Base-by-base conservation (phyloP, 2,797 vertebrate species). In the Typhlichthys subterraneus region DNA sequence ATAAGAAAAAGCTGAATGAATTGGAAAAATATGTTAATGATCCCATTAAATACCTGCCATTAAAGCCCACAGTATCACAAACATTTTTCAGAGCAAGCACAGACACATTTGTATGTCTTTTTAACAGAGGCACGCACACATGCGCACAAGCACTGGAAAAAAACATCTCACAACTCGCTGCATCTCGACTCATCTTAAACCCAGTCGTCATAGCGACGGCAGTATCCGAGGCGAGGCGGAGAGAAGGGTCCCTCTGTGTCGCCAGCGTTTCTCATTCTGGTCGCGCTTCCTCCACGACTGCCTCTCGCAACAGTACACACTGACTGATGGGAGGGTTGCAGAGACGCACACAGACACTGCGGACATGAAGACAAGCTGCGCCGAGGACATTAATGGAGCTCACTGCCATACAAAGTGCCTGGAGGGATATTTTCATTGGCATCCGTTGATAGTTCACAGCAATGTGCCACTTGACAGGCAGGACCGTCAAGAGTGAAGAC, bases 211-310 rank as follows among this genome's bases (percentile, higher is more conserved):
- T 92, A 74, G 91, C 72, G 73, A 92, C 86, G 13, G 71, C 72
- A 12, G 85, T 65, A 70, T 66, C 38, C 17, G 63, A 84, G 84
- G 73, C 69, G 63, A 77, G 72, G 73, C 75, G 14, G 79, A 83
- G 81, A 91, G 89, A 92, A 90, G 86, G 90, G 86, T 73, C 70
- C 69, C 87, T 91, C 88, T 92, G 89, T 91, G 82, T 77, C 59
- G 71, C 74, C 80, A 49, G 69, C 73, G 87, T 82, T 92, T 89
- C 87, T 87, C 73, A 90, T 90, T 89, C 90, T 5, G 64, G 74
- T 87, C 81, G 73, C 82, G 81, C 73, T 4, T 63, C 50, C 19
- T n/a, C 23, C 62, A 31, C 15, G 19, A 17, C 47, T 12, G 10
- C 67, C 76, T 81, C 76, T 42, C 79, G 70, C 70, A 70, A 80